Conservation (phyloP, 2,888 invertebrate genomes). For the Sceliomorpha sp. region DNA sequence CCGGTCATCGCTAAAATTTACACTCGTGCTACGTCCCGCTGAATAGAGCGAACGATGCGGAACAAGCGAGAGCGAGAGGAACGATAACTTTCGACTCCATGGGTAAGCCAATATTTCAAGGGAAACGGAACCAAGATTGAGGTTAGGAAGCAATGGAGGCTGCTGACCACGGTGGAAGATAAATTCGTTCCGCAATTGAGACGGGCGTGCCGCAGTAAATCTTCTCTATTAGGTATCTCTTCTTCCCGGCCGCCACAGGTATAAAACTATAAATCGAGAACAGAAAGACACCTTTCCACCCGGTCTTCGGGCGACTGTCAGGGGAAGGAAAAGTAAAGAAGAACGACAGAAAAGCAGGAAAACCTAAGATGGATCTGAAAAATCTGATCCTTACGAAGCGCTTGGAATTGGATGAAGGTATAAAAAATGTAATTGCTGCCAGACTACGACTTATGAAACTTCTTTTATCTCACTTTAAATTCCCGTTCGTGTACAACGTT, state of each 20-base stretch:
- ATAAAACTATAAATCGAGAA: constrained; percentile 71
- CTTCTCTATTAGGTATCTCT: constrained; percentile 75
- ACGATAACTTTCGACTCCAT: constrained; percentile 73
- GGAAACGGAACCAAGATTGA: constrained; percentile 74
- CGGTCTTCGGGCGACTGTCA: constrained; percentile 1
- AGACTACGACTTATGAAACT: too few species aligned
- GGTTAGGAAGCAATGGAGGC: constrained; percentile 74
- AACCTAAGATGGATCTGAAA: constrained; percentile 5
- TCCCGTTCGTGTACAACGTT: too few species aligned
- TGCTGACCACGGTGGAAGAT: constrained; percentile 76
- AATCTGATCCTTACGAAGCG: too few species aligned
- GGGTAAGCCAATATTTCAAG: constrained; percentile 77
- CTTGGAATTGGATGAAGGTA: too few species aligned
- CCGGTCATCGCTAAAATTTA: too few species aligned
- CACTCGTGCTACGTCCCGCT: too few species aligned
- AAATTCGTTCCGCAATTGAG: constrained; percentile 79
- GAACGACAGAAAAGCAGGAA: not conserved
- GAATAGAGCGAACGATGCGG: too few species aligned
- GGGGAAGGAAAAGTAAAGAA: too few species aligned
- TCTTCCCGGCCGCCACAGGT: constrained; percentile 65
- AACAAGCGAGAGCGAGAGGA: too few species aligned
- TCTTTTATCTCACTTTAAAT: too few species aligned
- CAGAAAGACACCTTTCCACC: constrained; percentile 56
- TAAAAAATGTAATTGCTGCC: too few species aligned
- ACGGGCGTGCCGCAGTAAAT: constrained; percentile 75